These are phyloP conservation scores for Laticauda colubrina DNA, from an alignment of 2,113 vertebrate genomes.

Conservation along the genomic window DNA sequence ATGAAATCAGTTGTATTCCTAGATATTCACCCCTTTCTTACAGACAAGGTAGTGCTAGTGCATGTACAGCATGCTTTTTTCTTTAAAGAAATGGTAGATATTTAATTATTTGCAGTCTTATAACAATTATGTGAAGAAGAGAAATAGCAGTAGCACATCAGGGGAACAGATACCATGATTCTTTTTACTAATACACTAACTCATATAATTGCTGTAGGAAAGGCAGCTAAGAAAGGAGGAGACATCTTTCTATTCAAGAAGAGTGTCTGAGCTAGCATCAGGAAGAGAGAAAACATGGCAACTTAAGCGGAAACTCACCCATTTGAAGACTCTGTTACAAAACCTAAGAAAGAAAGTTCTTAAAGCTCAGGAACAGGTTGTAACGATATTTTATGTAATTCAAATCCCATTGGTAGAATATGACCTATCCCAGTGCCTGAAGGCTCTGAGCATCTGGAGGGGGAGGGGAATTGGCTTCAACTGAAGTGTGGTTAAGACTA, in stretches of 20 bases:
- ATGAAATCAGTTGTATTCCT: background rate
- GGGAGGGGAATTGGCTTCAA: background rate
- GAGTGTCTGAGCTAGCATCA: conserved; percentile 21
- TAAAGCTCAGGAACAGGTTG: conserved; percentile 23
- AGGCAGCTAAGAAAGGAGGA: conserved; percentile 28
- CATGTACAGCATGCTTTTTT: too few relatives aligned
- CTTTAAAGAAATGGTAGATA: background rate
- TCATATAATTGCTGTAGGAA: conserved; percentile 23
- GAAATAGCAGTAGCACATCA: background rate
- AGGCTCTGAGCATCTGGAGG: background rate
- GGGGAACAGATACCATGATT: background rate
- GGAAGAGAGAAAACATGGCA: conserved; percentile 33
- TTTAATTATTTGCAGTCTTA: background rate
- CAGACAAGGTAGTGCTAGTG: background rate
- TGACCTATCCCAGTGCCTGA: background rate
- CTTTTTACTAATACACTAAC: background rate
- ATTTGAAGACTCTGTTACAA: conserved; percentile 32
- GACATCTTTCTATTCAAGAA: conserved; percentile 45
- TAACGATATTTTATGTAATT: background rate
- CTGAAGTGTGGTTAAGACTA: background rate
- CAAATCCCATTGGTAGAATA: background rate
- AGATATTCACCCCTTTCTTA: background rate
- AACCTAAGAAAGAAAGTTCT: conserved; percentile 37
- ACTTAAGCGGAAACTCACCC: conserved; percentile 26
- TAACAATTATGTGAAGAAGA: background rate